These are phyloP conservation scores for Paramormyrops hopkinsi DNA, from an alignment of 2,797 vertebrate genomes.

Conservation along the genomic window DNA sequence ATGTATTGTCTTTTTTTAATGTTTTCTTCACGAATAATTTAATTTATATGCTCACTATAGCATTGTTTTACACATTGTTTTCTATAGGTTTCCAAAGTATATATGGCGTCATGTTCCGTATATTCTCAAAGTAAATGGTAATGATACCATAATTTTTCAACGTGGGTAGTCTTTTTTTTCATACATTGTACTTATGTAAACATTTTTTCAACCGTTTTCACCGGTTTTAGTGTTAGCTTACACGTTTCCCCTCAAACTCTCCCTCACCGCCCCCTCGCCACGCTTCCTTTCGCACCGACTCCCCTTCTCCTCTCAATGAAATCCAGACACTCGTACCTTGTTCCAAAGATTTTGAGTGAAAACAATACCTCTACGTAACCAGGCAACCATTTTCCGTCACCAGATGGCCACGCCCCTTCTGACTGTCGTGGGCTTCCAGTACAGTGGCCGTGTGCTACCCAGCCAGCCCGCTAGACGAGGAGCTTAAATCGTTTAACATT, in stretches of 20 bases:
- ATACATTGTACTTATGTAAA: not conserved
- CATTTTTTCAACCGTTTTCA: not conserved
- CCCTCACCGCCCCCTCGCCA: not conserved
- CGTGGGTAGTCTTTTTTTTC: not conserved
- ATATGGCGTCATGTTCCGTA: not conserved
- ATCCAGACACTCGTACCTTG: constrained; percentile 20
- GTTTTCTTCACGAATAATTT: not conserved
- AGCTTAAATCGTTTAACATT: not conserved
- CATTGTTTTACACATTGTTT: not conserved
- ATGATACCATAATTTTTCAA: not conserved
- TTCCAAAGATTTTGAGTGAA: constrained; percentile 16
- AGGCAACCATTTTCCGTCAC: constrained; percentile 18
- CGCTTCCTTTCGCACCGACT: not conserved
- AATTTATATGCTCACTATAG: not conserved
- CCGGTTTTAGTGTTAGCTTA: not conserved
- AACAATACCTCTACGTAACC: constrained; percentile 18
- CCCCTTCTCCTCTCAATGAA: constrained; percentile 14
- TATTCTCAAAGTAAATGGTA: not conserved
- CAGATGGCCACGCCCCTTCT: not conserved
- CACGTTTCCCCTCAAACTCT: not conserved
- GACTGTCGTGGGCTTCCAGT: not conserved
- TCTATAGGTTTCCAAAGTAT: not conserved
- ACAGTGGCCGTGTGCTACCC: not conserved
- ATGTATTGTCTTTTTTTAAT: not conserved
- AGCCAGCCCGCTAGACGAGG: not conserved